These are phyloP conservation scores for Amblyjoppa fuscipennis DNA, from an alignment of 2,888 invertebrate species.

Conservation along the genomic window DNA sequence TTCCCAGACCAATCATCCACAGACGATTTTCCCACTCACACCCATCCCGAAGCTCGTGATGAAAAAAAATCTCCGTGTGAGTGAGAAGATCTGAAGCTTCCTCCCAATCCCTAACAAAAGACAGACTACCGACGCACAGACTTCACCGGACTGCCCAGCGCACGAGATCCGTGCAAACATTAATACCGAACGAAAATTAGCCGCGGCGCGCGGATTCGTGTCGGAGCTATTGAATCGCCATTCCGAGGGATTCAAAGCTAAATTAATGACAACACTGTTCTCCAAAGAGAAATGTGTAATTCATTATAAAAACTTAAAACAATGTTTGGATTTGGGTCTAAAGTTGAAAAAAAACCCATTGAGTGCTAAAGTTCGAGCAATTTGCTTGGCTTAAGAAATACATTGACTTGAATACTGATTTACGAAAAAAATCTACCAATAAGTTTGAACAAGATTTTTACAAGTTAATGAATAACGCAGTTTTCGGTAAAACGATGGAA, in stretches of 20 bases:
- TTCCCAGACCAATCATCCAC: too few relatives aligned
- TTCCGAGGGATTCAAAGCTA: constrained; percentile 58
- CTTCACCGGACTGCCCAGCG: too few relatives aligned
- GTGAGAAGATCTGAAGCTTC: too few relatives aligned
- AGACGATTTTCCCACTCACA: too few relatives aligned
- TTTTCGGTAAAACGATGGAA: constrained; percentile 82
- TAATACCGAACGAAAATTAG: too few relatives aligned
- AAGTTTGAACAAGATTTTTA: constrained; percentile 80
- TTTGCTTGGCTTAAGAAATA: constrained; percentile 79
- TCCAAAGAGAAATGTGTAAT: constrained; percentile 71
- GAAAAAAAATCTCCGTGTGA: too few relatives aligned
- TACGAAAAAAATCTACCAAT: constrained; percentile 55
- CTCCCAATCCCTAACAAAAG: too few relatives aligned
- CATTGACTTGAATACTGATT: constrained; percentile 72
- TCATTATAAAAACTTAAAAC: constrained; percentile 76
- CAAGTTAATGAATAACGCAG: constrained; percentile 78
- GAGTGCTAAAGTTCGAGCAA: constrained; percentile 79
- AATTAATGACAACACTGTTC: constrained; percentile 26
- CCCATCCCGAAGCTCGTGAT: too few relatives aligned
- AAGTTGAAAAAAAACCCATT: constrained; percentile 55
- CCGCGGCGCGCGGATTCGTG: too few relatives aligned
- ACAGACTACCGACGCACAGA: too few relatives aligned
- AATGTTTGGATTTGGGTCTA: constrained; percentile 73
- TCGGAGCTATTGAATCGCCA: too few relatives aligned
- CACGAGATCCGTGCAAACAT: too few relatives aligned